These are phyloP conservation scores for Craterocephalus amniculus DNA, from an alignment of 2,797 vertebrate species.

Conservation along the genomic window DNA sequence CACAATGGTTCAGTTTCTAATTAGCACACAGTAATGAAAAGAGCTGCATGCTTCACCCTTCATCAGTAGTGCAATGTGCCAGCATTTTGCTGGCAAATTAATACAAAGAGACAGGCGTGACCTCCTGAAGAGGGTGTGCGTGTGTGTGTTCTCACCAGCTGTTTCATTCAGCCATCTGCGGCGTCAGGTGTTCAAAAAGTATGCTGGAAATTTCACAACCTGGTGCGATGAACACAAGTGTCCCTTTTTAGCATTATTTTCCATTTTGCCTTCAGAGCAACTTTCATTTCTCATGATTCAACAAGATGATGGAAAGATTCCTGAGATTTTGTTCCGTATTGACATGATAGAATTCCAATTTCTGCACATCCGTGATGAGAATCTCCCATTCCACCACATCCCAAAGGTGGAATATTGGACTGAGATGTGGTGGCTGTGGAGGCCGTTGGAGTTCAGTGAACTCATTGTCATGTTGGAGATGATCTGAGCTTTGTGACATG, in stretches of 20 bases:
- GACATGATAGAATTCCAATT: neutral
- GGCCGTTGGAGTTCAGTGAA: neutral
- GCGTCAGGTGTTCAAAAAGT: constrained; percentile 55
- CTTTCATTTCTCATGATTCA: neutral
- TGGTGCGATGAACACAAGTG: constrained; percentile 14
- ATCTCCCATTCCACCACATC: neutral
- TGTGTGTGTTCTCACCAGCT: constrained; percentile 43
- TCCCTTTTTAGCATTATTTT: neutral
- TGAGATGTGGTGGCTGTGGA: neutral
- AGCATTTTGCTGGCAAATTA: constrained; percentile 46
- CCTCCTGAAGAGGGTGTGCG: constrained; percentile 37
- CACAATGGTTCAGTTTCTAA: constrained; percentile 40
- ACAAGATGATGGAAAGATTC: neutral
- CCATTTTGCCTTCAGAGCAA: neutral
- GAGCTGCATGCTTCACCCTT: constrained; percentile 28
- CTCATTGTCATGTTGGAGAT: neutral
- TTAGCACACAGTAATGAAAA: constrained; percentile 52
- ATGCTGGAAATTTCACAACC: constrained; percentile 35
- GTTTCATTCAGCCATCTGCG: constrained; percentile 64
- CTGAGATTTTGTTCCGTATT: neutral
- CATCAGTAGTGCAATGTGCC: constrained; percentile 4
- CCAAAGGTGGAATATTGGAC: neutral
- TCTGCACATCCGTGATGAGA: neutral
- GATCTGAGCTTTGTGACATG: neutral
- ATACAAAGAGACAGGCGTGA: constrained; percentile 61